Evolutionary conservation across 2,113 vertebrate species (phyloP).

Genomic region (Neopipo cinnamomea): DNA sequence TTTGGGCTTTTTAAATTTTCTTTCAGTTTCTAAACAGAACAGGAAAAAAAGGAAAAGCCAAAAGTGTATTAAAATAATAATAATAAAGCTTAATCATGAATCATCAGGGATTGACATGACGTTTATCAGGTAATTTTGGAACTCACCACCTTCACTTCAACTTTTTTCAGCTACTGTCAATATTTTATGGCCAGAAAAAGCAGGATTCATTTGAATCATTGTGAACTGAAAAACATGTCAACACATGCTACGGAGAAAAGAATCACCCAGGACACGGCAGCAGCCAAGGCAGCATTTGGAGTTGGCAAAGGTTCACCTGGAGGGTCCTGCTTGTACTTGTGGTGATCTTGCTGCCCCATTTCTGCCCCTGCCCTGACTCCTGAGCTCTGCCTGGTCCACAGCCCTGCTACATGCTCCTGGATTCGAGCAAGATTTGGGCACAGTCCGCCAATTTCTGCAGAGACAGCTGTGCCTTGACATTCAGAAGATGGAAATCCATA

Average conservation of each 20-base stretch:
- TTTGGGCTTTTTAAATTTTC: background rate
- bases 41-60: background rate
- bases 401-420: background rate
- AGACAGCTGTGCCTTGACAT: background rate
- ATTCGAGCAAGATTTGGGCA: background rate
- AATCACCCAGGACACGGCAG: background rate
- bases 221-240: background rate
- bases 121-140: background rate
- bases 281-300: background rate
- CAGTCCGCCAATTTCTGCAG: background rate
- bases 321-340: background rate
- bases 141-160: background rate
- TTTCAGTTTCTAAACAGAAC: background rate
- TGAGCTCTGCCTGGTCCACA: background rate
- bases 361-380: background rate
- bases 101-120: background rate
- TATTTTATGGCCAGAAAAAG: background rate
- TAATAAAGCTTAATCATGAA: background rate
- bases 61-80: background rate
- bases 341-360: background rate
- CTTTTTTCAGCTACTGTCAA: background rate
- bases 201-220: background rate
- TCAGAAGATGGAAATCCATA: background rate
- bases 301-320: background rate
- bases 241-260: background rate